phyloP scores from a whole-genome alignment of 2,113 vertebrate species.

The Albula glossodonta region DNA sequence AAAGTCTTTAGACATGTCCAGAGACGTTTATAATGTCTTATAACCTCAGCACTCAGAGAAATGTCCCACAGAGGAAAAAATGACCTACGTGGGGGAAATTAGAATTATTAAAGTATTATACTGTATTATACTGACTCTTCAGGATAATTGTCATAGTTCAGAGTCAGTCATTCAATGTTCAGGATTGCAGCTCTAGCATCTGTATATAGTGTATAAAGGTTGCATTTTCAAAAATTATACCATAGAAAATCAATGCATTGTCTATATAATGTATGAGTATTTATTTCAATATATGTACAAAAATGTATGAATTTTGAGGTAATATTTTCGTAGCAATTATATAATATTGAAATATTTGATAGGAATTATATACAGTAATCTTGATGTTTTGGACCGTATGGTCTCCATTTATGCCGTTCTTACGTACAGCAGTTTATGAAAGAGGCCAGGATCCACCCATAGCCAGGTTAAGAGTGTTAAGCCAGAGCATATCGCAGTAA shows the following conservation, averaged over 20 bases:
- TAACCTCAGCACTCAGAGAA: slow-evolving; percentile 1
- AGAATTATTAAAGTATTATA: not conserved
- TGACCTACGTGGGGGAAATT: not conserved
- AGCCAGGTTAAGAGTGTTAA: not conserved
- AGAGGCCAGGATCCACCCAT: not conserved
- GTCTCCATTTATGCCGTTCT: not conserved
- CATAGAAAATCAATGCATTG: not conserved
- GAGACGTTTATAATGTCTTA: not conserved
- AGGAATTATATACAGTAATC: slow-evolving; percentile 6
- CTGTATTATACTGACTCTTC: not conserved
- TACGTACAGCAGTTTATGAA: not conserved
- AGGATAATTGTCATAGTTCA: not conserved
- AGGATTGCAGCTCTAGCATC: slow-evolving; percentile 10
- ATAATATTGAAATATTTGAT: slow-evolving; percentile 20
- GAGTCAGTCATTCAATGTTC: not conserved
- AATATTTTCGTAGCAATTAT: not conserved
- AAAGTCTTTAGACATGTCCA: slow-evolving; percentile 36
- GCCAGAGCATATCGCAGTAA: not conserved
- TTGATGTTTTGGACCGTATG: slow-evolving; percentile 48
- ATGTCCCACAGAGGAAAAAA: not conserved
- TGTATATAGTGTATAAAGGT: slow-evolving; percentile 13
- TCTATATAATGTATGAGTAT: not conserved
- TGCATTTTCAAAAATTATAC: not conserved
- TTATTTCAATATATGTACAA: not conserved
- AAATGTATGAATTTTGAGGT: not conserved